These are phyloP conservation scores for Lagocephalus sceleratus DNA, from an alignment of 2,797 vertebrate genomes.

Conservation along the genomic window DNA sequence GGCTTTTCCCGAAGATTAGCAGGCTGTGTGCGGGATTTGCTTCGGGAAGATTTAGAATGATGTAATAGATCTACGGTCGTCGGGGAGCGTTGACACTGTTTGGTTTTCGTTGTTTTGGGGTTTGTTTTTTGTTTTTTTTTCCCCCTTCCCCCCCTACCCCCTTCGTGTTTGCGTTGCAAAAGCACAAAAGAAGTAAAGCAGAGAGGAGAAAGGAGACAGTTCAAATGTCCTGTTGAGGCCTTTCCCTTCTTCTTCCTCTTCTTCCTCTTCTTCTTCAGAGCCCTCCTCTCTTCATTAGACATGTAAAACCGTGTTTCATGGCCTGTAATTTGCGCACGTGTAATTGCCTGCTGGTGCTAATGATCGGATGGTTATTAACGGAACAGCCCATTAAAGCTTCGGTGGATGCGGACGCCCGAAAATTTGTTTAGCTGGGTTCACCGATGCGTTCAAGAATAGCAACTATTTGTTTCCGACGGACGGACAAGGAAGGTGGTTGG, in stretches of 20 bases:
- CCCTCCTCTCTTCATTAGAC: slow-evolving; percentile 55
- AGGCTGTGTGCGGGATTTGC: slow-evolving; percentile 2
- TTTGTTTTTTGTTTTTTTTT: neutral
- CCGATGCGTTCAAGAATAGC: slow-evolving; percentile 2
- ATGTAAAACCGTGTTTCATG: slow-evolving; percentile 49
- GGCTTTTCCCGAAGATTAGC: slow-evolving; percentile 42
- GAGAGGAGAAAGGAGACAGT: slow-evolving; percentile 8
- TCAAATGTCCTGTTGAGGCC: neutral
- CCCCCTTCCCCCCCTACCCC: too few species aligned
- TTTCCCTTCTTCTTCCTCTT: slow-evolving; percentile 1
- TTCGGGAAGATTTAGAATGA: slow-evolving; percentile 21
- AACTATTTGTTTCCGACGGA: neutral
- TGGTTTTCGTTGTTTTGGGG: neutral
- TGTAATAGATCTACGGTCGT: slow-evolving; percentile 17
- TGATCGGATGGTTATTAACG: slow-evolving; percentile 50
- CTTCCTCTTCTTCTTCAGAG: slow-evolving; percentile 9
- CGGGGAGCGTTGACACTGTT: slow-evolving; percentile 8
- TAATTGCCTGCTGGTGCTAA: slow-evolving; percentile 53
- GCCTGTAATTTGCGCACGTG: slow-evolving; percentile 48
- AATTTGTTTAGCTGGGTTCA: slow-evolving; percentile 27
- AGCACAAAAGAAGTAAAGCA: neutral
- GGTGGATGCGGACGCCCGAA: slow-evolving; percentile 24
- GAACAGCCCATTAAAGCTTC: slow-evolving; percentile 50
- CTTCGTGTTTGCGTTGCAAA: slow-evolving; percentile 1
- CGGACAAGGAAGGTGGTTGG: neutral